Evolutionary conservation across 2,888 invertebrate genomes (phyloP), one percentile per base, ranked within the genome.

Genomic region (Sinotaia quadrata): DNA sequence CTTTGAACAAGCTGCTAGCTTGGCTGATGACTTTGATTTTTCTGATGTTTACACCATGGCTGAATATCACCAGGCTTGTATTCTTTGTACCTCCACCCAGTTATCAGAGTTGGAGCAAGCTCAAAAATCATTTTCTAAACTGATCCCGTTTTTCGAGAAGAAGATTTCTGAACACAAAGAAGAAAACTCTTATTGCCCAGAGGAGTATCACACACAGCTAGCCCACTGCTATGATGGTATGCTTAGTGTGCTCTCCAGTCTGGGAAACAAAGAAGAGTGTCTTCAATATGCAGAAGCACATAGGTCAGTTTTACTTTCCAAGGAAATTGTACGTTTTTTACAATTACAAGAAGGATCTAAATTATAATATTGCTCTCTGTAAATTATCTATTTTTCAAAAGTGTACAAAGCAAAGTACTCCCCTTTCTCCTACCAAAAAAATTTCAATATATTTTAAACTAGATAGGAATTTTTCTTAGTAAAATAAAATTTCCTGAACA

Each of bases 171-270:
- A 83, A 52, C 83, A 84, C 69, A 58, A 59, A 18, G 82, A 83
- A 37, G 84, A 86, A 58, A 81, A 79, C 36, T 82, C 82, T 0
- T 79, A 78, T 57, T 84, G 84, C 65, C 82, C 83, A 0, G 67
- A 71, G 15, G 82, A 84, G 44, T 81, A 85, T 61, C 54, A 76
- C 34, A 68, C 72, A 4, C 81, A 85, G 70, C 72, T 87, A 21
- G 62, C 69, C 4, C 77, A 84, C 44, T 86, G 85, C 66, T 86
- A 84, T 65, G 80, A 81, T 67, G 84, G 84, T 0, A 83, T 86
- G 49, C 84, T 84, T 68, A 78, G 74, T 36, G 82, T 86, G 5
- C 75, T 83, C 15, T 73, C 78, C 27, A 81, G 82, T 59, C 73
- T 83, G 8, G 83, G 83, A 24, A 78, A 79, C 65, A 83, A 83